phyloP scores from a whole-genome alignment of 2,797 vertebrate genomes.

The Aphelocoma californica region DNA sequence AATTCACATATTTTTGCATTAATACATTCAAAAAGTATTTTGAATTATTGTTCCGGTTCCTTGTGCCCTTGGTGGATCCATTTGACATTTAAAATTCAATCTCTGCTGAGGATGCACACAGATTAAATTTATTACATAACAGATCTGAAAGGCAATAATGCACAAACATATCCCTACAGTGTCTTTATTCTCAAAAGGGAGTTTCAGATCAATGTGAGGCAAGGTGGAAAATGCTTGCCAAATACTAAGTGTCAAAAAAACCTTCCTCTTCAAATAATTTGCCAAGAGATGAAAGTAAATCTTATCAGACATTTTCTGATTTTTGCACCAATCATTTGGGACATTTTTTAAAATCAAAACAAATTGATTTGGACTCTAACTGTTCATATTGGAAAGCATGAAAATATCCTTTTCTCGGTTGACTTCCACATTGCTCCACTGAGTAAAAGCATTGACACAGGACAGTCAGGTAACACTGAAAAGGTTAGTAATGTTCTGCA shows the following conservation, averaged over 20 bases:
- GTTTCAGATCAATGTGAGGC: not conserved
- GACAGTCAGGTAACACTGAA: not conserved
- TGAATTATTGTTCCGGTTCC: not conserved
- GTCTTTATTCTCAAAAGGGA: not conserved
- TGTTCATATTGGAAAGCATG: not conserved
- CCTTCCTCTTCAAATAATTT: not conserved
- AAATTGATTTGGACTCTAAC: not conserved
- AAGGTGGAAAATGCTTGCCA: not conserved
- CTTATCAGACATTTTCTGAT: not conserved
- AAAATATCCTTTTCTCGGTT: not conserved
- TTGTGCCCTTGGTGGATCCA: not conserved
- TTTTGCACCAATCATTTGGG: not conserved
- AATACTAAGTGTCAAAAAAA: not conserved
- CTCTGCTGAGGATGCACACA: not conserved
- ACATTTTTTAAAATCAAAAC: not conserved
- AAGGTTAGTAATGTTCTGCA: not conserved
- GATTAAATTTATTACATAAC: slow-evolving; percentile 24
- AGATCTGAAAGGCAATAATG: slow-evolving; percentile 15
- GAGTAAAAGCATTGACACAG: not conserved
- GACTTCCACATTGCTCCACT: not conserved
- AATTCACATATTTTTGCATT: not conserved
- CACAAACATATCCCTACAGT: not conserved
- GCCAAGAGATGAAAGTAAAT: not conserved
- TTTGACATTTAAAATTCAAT: slow-evolving; percentile 36
- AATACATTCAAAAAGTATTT: not conserved